Base-by-base conservation (phyloP, 2,797 vertebrate species). In the Hemitrygon akajei region DNA sequence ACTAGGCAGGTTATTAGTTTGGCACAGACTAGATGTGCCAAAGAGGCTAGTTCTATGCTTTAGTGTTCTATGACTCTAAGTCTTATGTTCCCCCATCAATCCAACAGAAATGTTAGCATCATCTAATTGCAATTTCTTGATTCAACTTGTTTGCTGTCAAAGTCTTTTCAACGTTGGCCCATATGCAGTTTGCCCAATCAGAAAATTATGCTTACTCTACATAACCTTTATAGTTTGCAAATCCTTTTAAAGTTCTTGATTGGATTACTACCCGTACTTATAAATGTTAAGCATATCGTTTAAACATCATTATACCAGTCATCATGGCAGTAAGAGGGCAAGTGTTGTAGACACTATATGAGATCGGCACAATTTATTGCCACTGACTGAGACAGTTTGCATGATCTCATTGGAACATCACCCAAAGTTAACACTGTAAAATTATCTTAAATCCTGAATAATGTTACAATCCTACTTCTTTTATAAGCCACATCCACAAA, bases 151-250 rank as follows among this genome's bases (percentile, higher is more conserved):
- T 56, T 84, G 25, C 47, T 84, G 22, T 87, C 84, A 4, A 63
- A 66, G n/a, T 87, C 30, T 66, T 63, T n/a, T 87, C 58, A 87
- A 87, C 27, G 84, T 87, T 87, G 84, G 84, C 30, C 30, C 16
- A 18, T 30, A 34, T 63, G 12, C 60, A 58, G 81, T 25, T n/a
- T 63, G 30, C 27, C 84, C 84, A 34, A 63, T 87, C 5, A 16
- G 60, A 86, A 87, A 87, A 93, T 47, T 75, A 56, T 93, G 56
- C 6, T 56, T 18, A 10, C 25, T 7, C 9, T 7, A 47, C 40
- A 47, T n/a, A 16, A 25, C 71, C 40, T 69, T 93, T 93, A 27
- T 2, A 30, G 40, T 47, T 75, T 75, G 12, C 34, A 76, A 76
- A 20, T 6, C 47, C 40, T 75, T 75, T 56, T 93, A 75, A 93